A percentile compares a stretch with the other conserved stretches of the same genome.
phyloP scores from a whole-genome alignment of 2,888 invertebrate species.

The Steromphala cineraria region DNA sequence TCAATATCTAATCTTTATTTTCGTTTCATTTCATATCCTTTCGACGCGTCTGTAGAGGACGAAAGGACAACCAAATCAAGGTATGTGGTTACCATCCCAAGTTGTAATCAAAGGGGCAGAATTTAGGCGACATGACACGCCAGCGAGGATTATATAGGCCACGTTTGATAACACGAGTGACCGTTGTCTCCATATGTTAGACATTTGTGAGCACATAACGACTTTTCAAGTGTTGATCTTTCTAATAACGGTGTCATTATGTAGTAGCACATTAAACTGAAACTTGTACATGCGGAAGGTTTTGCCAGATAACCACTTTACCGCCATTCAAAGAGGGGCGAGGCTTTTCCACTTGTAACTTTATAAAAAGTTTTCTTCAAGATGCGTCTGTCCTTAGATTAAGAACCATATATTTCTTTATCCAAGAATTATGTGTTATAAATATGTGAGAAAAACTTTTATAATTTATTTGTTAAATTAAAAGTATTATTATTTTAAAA shows the following conservation, averaged over 20 bases:
- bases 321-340: background rate
- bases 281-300: background rate
- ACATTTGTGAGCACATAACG: background rate
- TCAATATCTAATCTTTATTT: conserved; percentile 22
- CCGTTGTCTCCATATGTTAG: conserved; percentile 1
- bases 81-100: conserved; percentile 44
- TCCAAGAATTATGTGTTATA: no score
- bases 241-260: no score
- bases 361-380: no score
- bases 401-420: no score
- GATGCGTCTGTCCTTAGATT: no score
- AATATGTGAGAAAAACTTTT: no score
- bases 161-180: conserved; percentile 9
- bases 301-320: background rate
- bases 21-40: conserved; percentile 55
- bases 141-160: conserved; percentile 14
- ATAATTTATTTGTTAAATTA: no score
- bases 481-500: no score
- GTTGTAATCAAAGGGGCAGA: conserved; percentile 14
- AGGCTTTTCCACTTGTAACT: background rate
- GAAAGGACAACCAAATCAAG: conserved; percentile 73
- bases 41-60: conserved; percentile 56
- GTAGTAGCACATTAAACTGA: no score
- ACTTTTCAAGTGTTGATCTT: no score
- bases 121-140: conserved; percentile 21